Conservation (phyloP, 2,113 vertebrate genomes). For the Crocuta crocuta region DNA sequence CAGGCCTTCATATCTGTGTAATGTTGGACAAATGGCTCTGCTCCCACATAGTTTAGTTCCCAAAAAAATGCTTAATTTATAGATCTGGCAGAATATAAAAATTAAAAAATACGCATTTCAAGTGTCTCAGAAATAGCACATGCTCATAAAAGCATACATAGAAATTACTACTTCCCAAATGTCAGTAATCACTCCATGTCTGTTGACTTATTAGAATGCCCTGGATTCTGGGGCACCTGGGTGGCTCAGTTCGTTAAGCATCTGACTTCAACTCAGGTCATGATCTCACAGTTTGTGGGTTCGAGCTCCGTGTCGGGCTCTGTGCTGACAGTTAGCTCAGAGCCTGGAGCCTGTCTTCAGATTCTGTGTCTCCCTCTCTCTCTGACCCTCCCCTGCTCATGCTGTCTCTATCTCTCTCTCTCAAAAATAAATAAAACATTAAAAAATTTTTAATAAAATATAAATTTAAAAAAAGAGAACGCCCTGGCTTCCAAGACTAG, state of each 20-base stretch:
- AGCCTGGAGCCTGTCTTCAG: no score
- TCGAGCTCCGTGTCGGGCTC: no score
- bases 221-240: neutral
- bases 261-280: no score
- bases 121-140: neutral
- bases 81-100: neutral
- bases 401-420: no score
- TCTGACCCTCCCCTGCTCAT: no score
- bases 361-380: no score
- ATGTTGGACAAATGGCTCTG: neutral
- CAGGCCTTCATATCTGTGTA: neutral
- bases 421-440: no score
- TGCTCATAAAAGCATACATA: neutral
- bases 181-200: neutral
- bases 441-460: no score
- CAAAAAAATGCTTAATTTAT: neutral
- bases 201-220: neutral
- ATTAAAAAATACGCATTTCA: neutral
- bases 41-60: neutral
- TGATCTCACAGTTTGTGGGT: no score
- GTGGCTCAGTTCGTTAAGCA: no score
- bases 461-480: no score
- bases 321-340: no score
- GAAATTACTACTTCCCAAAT: neutral
- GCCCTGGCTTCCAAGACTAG: neutral